Evolutionary conservation across 2,113 vertebrate genomes (phyloP), one percentile per base, ranked within the genome.

Genomic region (Sceloporus undulatus): DNA sequence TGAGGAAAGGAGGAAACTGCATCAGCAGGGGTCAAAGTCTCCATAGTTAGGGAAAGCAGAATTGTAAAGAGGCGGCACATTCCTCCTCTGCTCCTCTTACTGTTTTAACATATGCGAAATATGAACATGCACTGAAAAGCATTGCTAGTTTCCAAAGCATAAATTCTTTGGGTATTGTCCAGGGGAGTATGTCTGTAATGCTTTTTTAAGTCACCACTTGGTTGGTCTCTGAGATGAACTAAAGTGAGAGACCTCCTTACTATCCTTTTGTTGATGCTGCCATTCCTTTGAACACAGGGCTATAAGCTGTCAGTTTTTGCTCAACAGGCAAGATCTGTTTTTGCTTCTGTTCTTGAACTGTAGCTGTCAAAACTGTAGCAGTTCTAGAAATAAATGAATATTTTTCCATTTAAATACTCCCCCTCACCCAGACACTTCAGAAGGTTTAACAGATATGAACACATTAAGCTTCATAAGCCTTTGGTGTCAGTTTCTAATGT

Each of bases 221-320:
- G 4, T 48, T 48, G 48, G 48, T 7, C 48, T 48, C 25, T 54
- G 27, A 71, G n/a, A 54, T 71, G 40, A 85, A 89, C 27, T 84
- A 84, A 78, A 86, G 71, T 90, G 92, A 88, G 2, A 5, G 78
- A 73, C 87, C 90, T 88, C 71, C 86, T 62, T 23, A 29, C 3
- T 73, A n/a, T n/a, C 82, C n/a, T 38, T 87, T 25, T 87, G 59
- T 40, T 86, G 87, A 66, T 48, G 0, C 78, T 78, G n/a, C 62
- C 89, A 83, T 71, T 89, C 86, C 70, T 90, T 84, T 73, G 9
- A 85, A 79, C 66, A 86, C 48, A 0, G 0, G 52, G 62, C 85
- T 93, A 23, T 70, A 87, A 90, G 87, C 8, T 91, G 54, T 1
- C 42, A 78, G 81, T 85, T 0, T 0, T 54, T 68, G 73, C 85